Conservation (phyloP, 2,888 invertebrate genomes). For the Netelia melanura region DNA sequence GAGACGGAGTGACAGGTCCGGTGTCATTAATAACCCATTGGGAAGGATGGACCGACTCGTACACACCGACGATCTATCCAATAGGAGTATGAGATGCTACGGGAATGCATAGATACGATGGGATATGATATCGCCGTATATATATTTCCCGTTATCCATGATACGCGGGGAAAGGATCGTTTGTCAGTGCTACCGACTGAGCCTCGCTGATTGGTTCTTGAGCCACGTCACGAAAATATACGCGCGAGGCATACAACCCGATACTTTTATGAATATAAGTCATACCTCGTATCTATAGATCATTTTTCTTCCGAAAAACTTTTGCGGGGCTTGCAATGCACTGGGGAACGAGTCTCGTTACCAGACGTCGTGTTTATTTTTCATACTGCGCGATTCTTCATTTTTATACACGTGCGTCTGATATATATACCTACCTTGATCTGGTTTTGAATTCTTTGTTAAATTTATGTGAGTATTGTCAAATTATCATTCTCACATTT, state of each 20-base stretch:
- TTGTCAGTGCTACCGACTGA: constrained; percentile 75
- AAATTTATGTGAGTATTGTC: background rate
- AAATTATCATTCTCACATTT: too few relatives aligned
- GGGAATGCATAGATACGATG: constrained; percentile 53
- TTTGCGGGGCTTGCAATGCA: constrained; percentile 11
- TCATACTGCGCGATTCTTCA: background rate
- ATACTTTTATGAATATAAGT: constrained; percentile 53
- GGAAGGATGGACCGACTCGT: constrained; percentile 71
- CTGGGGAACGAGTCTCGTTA: constrained; percentile 37
- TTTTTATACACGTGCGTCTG: background rate
- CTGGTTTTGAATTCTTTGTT: too few relatives aligned
- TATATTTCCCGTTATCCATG: constrained; percentile 18
- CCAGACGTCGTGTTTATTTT: constrained; percentile 15
- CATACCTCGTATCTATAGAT: constrained; percentile 34
- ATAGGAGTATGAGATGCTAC: constrained; percentile 28
- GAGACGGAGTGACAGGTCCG: constrained; percentile 59
- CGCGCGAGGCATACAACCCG: constrained; percentile 37
- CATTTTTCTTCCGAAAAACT: constrained; percentile 53
- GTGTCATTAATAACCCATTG: constrained; percentile 79
- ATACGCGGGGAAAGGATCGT: constrained; percentile 74
- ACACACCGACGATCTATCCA: constrained; percentile 56
- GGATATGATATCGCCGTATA: constrained; percentile 52
- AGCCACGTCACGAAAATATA: constrained; percentile 69
- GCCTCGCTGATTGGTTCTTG: constrained; percentile 75
- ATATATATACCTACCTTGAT: background rate